Evolutionary conservation across 2,888 invertebrate genomes (phyloP).

Genomic region (Drosophila trichaetosa): DNA sequence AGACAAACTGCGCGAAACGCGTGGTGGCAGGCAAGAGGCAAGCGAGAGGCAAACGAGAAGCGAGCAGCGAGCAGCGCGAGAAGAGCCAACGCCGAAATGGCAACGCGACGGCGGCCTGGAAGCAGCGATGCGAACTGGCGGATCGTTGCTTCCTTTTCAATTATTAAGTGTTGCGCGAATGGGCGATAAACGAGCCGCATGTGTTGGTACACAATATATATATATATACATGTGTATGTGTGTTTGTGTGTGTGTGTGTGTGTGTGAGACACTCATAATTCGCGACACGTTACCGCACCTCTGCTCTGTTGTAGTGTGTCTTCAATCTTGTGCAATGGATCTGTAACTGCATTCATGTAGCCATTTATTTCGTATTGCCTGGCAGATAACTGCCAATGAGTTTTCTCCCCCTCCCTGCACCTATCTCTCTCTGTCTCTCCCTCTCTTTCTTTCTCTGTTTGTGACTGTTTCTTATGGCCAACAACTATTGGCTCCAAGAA

Average conservation of each 20-base stretch:
- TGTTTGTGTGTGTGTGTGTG: constrained; percentile 9
- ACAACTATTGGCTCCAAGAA: constrained; percentile 26
- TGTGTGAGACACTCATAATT: constrained; percentile 63
- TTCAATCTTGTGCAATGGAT: constrained; percentile 71
- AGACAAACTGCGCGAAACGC: constrained; percentile 52
- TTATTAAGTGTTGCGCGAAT: constrained; percentile 82
- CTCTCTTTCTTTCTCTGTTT: background rate
- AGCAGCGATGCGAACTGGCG: constrained; percentile 54
- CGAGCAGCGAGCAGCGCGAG: background rate
- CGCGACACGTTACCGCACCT: constrained; percentile 61
- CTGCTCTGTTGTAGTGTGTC: constrained; percentile 26
- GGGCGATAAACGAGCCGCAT: constrained; percentile 72
- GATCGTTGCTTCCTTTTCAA: constrained; percentile 83
- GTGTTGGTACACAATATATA: constrained; percentile 7
- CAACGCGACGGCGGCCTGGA: constrained; percentile 27
- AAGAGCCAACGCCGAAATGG: constrained; percentile 4
- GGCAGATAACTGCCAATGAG: constrained; percentile 62
- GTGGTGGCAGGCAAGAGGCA: background rate
- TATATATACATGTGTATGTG: constrained; percentile 16
- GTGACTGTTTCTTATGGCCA: constrained; percentile 27
- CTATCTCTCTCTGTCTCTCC: constrained; percentile 7
- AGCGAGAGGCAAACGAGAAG: background rate
- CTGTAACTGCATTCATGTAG: constrained; percentile 68
- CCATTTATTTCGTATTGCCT: constrained; percentile 68
- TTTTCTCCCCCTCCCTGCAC: constrained; percentile 5